Evolutionary conservation across 2,113 vertebrate genomes (phyloP).

Genomic region (Leptobrachium ailaonicum): DNA sequence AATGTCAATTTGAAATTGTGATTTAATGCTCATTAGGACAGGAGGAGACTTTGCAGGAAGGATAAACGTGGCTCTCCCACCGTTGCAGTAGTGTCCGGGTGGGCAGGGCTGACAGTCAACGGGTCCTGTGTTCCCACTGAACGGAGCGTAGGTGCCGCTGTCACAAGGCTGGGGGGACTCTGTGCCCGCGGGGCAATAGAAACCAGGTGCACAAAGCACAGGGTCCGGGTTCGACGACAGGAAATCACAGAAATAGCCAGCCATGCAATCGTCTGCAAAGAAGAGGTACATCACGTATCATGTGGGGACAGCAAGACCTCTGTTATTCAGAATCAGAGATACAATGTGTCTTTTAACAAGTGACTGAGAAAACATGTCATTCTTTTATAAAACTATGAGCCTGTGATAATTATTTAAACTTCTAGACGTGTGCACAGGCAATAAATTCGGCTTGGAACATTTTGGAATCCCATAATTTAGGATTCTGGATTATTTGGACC

Average conservation of each 20-base stretch:
- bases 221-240: conserved; percentile 67
- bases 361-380: too few species aligned
- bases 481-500: too few species aligned
- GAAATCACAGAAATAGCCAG: conserved; percentile 71
- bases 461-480: too few species aligned
- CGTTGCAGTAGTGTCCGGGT: conserved; percentile 70
- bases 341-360: too few species aligned
- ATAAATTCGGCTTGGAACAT: too few species aligned
- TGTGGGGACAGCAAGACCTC: not conserved
- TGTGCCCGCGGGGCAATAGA: conserved; percentile 74
- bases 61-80: conserved; percentile 46
- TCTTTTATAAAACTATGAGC: too few species aligned
- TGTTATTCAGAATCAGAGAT: too few species aligned
- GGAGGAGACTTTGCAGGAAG: too few species aligned
- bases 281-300: not conserved
- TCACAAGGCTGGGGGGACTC: conserved; percentile 64
- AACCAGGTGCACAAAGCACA: conserved; percentile 70
- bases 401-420: too few species aligned
- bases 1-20: too few species aligned
- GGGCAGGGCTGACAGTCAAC: conserved; percentile 71
- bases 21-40: too few species aligned
- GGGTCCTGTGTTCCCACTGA: conserved; percentile 58
- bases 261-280: conserved; percentile 66
- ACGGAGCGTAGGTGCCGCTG: conserved; percentile 69
- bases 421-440: too few species aligned